These are phyloP conservation scores for Nebria ingens DNA, from an alignment of 1,140 invertebrate genomes.

Conservation along the genomic window DNA sequence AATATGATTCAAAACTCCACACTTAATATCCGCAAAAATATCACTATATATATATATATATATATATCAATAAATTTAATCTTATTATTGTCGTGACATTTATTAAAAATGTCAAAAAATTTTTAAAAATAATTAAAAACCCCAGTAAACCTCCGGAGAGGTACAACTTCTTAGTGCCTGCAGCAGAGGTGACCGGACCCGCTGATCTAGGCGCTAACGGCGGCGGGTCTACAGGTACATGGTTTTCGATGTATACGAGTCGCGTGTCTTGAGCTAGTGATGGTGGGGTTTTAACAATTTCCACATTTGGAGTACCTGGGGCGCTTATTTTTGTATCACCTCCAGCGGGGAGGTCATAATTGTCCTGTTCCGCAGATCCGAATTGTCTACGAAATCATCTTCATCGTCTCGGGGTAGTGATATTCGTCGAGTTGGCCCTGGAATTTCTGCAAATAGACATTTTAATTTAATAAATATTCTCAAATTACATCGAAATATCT, in stretches of 20 bases:
- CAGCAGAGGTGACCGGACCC: not conserved
- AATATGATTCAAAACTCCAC: too few species aligned
- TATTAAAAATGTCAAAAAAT: too few species aligned
- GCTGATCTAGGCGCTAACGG: conserved; percentile 15
- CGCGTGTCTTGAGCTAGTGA: conserved; percentile 14
- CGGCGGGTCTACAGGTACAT: conserved; percentile 22
- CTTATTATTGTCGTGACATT: too few species aligned
- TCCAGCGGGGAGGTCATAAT: conserved; percentile 21
- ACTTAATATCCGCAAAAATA: too few species aligned
- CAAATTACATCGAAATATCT: conserved; percentile 16
- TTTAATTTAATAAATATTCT: conserved; percentile 15
- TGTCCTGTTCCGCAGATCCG: conserved; percentile 33
- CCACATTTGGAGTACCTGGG: conserved; percentile 12
- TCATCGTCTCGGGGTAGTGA: conserved; percentile 24
- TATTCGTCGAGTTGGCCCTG: conserved; percentile 36
- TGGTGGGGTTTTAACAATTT: conserved; percentile 17
- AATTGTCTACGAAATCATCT: conserved; percentile 32
- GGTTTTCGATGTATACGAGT: conserved; percentile 16
- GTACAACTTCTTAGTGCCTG: not conserved
- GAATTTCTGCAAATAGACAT: conserved; percentile 37
- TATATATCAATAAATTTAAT: too few species aligned
- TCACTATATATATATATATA: too few species aligned
- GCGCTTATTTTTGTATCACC: not conserved
- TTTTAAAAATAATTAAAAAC: too few species aligned
- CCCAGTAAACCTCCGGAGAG: too few species aligned